A percentile compares a stretch with the other conserved stretches of the same genome.
Conservation (phyloP, 2,888 invertebrate genomes). For the Ichneumon xanthorius region DNA sequence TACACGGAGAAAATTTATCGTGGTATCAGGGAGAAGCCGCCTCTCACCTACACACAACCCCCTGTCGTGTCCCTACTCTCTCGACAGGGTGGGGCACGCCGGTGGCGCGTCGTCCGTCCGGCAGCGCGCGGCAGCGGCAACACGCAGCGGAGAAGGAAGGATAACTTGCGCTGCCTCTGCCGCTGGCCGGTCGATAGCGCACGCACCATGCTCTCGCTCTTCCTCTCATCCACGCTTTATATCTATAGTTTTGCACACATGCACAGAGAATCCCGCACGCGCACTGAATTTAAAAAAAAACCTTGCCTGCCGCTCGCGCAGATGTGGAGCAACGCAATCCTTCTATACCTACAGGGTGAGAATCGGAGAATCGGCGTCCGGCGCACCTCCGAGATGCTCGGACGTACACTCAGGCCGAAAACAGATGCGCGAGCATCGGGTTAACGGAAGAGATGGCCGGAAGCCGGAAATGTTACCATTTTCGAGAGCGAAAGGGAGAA, state of each 20-base stretch:
- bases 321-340: conserved; percentile 26
- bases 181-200: conserved; percentile 64
- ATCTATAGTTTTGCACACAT: not conserved
- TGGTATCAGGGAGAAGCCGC: conserved; percentile 28
- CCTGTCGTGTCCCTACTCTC: conserved; percentile 52
- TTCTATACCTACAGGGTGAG: not conserved
- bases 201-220: conserved; percentile 47
- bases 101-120: conserved; percentile 58
- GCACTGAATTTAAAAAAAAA: not conserved
- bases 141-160: conserved; percentile 57
- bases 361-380: not conserved
- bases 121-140: conserved; percentile 42
- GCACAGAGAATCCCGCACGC: not conserved
- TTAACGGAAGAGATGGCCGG: not conserved
- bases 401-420: not conserved
- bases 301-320: conserved; percentile 12
- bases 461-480: not conserved
- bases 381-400: conserved; percentile 2
- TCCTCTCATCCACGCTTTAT: not conserved
- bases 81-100: conserved; percentile 69
- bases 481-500: not conserved
- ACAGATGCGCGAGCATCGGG: conserved; percentile 1
- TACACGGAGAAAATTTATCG: conserved; percentile 10
- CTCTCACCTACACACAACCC: conserved; percentile 59
- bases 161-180: conserved; percentile 51